A percentile compares a stretch with the other conserved stretches of the same genome.
Evolutionary conservation across 2,113 vertebrate species (phyloP).

Genomic region (Aptenodytes forsteri): DNA sequence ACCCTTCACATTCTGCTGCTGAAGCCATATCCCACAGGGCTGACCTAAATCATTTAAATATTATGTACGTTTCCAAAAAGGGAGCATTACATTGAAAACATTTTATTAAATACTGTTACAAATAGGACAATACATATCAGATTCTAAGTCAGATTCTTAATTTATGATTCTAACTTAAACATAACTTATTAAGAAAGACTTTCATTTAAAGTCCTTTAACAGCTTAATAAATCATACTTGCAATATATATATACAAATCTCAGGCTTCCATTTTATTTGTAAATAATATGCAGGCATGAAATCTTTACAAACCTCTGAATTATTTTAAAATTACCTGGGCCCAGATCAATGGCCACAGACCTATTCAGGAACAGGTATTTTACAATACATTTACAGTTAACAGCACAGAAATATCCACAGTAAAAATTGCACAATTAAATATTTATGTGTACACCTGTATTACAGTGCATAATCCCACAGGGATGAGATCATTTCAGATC

Average conservation of each 20-base stretch:
- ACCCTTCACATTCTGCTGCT: neutral
- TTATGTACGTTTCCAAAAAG: neutral
- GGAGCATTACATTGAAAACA: neutral
- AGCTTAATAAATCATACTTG: neutral
- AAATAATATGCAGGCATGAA: neutral
- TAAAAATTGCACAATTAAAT: neutral
- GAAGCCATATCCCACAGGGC: neutral
- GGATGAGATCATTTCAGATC: slow-evolving; percentile 43
- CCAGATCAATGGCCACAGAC: neutral
- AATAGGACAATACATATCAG: neutral
- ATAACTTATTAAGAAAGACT: slow-evolving; percentile 13
- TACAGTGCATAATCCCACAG: slow-evolving; percentile 60
- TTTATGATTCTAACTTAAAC: slow-evolving; percentile 51
- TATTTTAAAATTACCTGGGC: neutral
- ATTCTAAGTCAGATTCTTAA: neutral
- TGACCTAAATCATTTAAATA: neutral
- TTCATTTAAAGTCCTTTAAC: neutral
- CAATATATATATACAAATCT: neutral
- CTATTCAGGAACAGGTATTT: neutral
- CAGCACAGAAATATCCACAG: neutral
- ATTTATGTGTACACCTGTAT: neutral
- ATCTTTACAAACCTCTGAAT: neutral
- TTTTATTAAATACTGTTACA: slow-evolving; percentile 43
- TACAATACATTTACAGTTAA: neutral
- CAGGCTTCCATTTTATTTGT: neutral